These are phyloP conservation scores for Pandemis heparana DNA, from an alignment of 2,888 invertebrate genomes.

Conservation along the genomic window DNA sequence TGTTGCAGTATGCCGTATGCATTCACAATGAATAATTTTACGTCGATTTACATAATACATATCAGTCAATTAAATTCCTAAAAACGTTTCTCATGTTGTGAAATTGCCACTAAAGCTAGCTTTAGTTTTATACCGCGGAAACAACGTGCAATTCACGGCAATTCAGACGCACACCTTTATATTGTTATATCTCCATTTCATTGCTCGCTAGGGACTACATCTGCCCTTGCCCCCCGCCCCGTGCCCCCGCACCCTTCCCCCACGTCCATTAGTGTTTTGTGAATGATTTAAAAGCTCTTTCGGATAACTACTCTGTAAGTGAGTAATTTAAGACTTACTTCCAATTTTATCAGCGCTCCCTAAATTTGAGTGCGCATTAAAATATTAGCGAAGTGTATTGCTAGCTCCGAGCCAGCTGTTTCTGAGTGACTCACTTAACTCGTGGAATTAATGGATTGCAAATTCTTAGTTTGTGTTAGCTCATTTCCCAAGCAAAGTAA, in stretches of 20 bases:
- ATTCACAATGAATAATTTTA: not conserved
- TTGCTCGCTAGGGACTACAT: constrained; percentile 81
- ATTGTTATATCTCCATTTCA: constrained; percentile 84
- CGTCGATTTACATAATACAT: not conserved
- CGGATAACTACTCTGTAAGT: constrained; percentile 86
- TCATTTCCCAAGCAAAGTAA: constrained; percentile 42
- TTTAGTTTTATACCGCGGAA: constrained; percentile 41
- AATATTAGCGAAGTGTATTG: constrained; percentile 67
- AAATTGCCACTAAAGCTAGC: constrained; percentile 45
- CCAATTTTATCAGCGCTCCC: constrained; percentile 85
- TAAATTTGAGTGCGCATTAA: constrained; percentile 85
- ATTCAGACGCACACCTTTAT: constrained; percentile 80
- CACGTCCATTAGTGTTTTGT: constrained; percentile 86
- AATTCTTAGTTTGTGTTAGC: constrained; percentile 50
- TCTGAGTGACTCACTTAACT: constrained; percentile 57
- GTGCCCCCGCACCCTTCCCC: constrained; percentile 64
- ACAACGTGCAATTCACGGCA: constrained; percentile 68
- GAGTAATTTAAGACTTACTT: constrained; percentile 85
- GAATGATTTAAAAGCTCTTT: constrained; percentile 87
- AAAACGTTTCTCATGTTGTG: constrained; percentile 43
- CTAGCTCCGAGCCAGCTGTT: constrained; percentile 57
- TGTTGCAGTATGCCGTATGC: not conserved
- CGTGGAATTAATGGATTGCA: constrained; percentile 61
- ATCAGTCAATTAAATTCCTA: not conserved
- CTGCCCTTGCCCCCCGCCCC: constrained; percentile 61